Conservation (phyloP, 92 coral and sea anemone species). For the Blastomussa wellsi region DNA sequence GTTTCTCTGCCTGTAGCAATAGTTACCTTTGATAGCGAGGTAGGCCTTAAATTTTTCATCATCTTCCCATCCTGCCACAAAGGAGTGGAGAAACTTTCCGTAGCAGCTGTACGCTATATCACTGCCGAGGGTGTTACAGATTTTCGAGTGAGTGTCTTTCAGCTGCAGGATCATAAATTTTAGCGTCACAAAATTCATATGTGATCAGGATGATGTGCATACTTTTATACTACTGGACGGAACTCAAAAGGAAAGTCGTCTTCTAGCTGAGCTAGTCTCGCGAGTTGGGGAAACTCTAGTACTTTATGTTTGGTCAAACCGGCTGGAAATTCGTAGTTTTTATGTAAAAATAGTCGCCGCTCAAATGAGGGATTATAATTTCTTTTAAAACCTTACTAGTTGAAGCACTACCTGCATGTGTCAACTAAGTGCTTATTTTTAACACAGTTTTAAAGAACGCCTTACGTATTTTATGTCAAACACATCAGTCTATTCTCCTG, state of each 20-base stretch:
- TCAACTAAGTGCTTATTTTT: too few relatives aligned
- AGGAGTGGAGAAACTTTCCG: constrained; percentile 91
- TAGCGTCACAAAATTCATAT: not conserved
- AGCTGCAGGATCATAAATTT: constrained; percentile 45
- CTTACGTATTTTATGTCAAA: not conserved
- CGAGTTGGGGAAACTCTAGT: not conserved
- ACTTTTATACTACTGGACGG: not conserved
- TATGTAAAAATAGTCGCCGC: not conserved
- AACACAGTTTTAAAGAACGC: too few relatives aligned
- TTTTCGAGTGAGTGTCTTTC: constrained; percentile 84
- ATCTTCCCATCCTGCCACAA: constrained; percentile 99
- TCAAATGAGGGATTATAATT: not conserved
- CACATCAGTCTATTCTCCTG: not conserved
- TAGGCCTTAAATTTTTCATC: constrained; percentile 93
- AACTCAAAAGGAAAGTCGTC: not conserved
- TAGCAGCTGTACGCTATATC: constrained; percentile 97
- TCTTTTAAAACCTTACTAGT: not conserved
- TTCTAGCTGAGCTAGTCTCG: not conserved
- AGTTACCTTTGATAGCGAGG: constrained; percentile 88
- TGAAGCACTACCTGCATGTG: not conserved
- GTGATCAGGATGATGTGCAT: not conserved
- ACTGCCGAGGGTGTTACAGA: constrained; percentile 89
- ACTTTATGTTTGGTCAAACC: not conserved
- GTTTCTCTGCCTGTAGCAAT: not conserved
- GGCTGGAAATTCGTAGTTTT: not conserved